These are phyloP conservation scores for Cossypha niveicapilla DNA, from an alignment of 2,797 vertebrate genomes.

Conservation along the genomic window DNA sequence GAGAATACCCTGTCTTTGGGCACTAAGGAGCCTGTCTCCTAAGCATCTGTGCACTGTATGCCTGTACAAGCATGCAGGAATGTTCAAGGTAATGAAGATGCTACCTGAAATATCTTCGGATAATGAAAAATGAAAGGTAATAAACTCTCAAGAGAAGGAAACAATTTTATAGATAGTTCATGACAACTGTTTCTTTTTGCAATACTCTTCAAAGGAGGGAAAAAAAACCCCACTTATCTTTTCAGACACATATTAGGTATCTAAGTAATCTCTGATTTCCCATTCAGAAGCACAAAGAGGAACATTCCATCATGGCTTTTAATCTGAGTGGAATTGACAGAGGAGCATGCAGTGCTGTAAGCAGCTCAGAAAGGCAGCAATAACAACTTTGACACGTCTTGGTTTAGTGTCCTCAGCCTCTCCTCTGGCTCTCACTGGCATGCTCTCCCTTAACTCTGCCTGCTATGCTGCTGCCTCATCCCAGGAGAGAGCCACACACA, in stretches of 20 bases:
- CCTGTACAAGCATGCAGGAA: background rate
- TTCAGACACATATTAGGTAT: slow-evolving; percentile 16
- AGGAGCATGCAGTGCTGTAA: background rate
- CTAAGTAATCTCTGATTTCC: slow-evolving; percentile 5
- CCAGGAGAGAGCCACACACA: background rate
- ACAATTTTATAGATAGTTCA: background rate
- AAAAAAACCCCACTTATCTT: background rate
- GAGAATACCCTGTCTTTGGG: background rate
- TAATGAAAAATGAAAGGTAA: slow-evolving; percentile 59
- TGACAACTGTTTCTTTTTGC: slow-evolving; percentile 13
- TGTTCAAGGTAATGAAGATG: background rate
- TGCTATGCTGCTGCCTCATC: background rate
- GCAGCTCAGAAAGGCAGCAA: slow-evolving; percentile 3
- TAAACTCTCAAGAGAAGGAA: slow-evolving; percentile 28
- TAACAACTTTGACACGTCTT: background rate
- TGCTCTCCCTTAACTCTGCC: background rate
- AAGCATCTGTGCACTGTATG: background rate
- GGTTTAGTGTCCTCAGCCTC: background rate
- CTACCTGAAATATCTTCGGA: slow-evolving; percentile 28
- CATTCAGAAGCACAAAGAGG: slow-evolving; percentile 16
- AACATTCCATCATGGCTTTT: slow-evolving; percentile 8
- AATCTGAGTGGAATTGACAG: slow-evolving; percentile 12
- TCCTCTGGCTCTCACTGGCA: background rate
- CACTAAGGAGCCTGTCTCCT: background rate
- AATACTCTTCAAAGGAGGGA: background rate